These are phyloP conservation scores for Caenorhabditis wallacei DNA, from an alignment of 2,888 invertebrate genomes.

Conservation along the genomic window DNA sequence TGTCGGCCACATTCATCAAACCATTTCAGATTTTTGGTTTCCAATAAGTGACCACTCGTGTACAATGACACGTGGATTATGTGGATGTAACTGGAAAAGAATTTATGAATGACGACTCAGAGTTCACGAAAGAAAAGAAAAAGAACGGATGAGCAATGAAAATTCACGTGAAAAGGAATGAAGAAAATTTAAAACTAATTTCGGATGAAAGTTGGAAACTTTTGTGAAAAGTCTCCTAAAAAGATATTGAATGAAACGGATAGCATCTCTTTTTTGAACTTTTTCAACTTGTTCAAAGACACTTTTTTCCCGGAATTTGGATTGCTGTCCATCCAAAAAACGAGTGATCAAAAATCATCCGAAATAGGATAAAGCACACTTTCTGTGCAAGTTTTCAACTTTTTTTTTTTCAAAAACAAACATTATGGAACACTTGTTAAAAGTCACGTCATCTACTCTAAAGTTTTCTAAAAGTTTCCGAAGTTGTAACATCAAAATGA, in stretches of 20 bases:
- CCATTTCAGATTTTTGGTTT: slow-evolving; percentile 36
- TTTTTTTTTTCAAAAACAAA: slow-evolving; percentile 15
- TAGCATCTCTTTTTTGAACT: slow-evolving; percentile 17
- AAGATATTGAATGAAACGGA: background rate
- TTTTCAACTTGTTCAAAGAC: slow-evolving; percentile 37
- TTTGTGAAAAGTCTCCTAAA: background rate
- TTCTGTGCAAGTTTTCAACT: slow-evolving; percentile 16
- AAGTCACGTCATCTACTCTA: slow-evolving; percentile 26
- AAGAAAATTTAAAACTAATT: background rate
- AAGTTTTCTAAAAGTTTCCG: background rate
- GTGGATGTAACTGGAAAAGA: slow-evolving; percentile 14
- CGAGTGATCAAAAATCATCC: slow-evolving; percentile 43
- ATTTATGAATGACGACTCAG: background rate
- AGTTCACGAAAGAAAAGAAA: background rate
- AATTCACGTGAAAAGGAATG: slow-evolving; percentile 1
- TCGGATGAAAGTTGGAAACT: background rate
- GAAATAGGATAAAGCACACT: slow-evolving; percentile 30
- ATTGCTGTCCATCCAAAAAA: slow-evolving; percentile 22
- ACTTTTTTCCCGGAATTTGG: slow-evolving; percentile 30
- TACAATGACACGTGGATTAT: slow-evolving; percentile 17
- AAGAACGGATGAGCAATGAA: slow-evolving; percentile 8
- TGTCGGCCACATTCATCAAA: slow-evolving; percentile 58
- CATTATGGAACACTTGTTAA: slow-evolving; percentile 17
- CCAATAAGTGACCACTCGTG: slow-evolving; percentile 7
- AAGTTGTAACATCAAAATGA: slow-evolving; percentile 19